Evolutionary conservation across 2,113 vertebrate species (phyloP).

Genomic region (Gallinago undulata): DNA sequence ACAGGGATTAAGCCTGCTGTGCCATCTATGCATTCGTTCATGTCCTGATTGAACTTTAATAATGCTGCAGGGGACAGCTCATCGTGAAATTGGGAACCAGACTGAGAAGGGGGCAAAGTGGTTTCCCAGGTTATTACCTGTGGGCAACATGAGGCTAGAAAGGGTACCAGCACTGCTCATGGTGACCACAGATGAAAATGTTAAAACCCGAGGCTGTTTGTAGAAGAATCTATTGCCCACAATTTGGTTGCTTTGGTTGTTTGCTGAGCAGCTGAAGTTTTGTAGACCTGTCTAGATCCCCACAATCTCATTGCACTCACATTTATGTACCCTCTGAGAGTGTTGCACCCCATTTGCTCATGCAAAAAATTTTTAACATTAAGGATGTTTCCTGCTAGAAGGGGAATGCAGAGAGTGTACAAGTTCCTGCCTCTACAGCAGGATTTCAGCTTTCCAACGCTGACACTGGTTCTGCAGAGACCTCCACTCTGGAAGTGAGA

Average conservation of each 20-base stretch:
- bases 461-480: not conserved
- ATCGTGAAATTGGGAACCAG: not conserved
- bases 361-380: not conserved
- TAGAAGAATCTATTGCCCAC: not conserved
- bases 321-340: accelerated
- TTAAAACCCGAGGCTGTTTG: not conserved
- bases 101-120: not conserved
- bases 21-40: not conserved
- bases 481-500: not conserved
- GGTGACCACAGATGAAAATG: not conserved
- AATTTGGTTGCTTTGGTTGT: not conserved
- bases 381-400: not conserved
- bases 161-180: not conserved
- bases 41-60: not conserved
- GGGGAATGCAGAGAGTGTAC: not conserved
- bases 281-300: not conserved
- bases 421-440: not conserved
- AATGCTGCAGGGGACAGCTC: not conserved
- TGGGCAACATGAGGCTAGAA: not conserved
- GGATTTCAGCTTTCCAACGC: not conserved
- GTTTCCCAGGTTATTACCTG: not conserved
- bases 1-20: constrained; percentile 24
- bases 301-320: not conserved
- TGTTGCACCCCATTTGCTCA: accelerated
- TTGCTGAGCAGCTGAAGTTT: not conserved